A percentile compares a stretch with the other conserved stretches of the same genome.
These are phyloP conservation scores for Pseudomugil gertrudae DNA, from an alignment of 2,797 vertebrate species.

Conservation along the genomic window DNA sequence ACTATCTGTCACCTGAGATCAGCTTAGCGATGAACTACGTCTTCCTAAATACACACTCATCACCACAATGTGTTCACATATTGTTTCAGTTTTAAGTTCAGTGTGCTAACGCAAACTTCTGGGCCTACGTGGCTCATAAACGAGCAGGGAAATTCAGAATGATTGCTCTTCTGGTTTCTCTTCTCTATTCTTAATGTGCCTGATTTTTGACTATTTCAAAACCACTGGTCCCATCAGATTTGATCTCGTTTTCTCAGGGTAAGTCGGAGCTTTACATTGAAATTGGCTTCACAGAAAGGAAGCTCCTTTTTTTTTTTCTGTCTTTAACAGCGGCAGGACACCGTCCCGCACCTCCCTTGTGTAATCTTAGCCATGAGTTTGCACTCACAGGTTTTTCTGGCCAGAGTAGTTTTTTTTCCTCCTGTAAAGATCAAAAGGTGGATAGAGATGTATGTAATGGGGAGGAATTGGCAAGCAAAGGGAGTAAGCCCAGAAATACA, in stretches of 20 bases:
- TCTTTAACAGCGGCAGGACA: constrained; percentile 2
- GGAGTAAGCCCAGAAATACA: not conserved
- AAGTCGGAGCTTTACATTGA: not conserved
- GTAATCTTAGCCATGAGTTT: constrained; percentile 54
- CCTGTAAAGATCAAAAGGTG: constrained; percentile 60
- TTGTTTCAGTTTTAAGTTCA: constrained; percentile 59
- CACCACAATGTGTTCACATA: not conserved
- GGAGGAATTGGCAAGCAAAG: not conserved
- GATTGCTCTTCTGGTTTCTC: constrained; percentile 45
- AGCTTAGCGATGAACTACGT: not conserved
- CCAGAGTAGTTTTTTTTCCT: constrained; percentile 56
- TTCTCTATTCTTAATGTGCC: constrained; percentile 42
- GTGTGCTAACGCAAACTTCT: not conserved
- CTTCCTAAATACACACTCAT: not conserved
- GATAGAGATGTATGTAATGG: constrained; percentile 8
- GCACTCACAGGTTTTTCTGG: constrained; percentile 72
- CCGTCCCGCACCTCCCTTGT: constrained; percentile 52
- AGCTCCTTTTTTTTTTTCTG: constrained; percentile 11
- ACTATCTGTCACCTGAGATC: not conserved
- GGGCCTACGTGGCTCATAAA: constrained; percentile 5
- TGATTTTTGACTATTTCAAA: constrained; percentile 38
- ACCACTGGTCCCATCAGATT: constrained; percentile 10
- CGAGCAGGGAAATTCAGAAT: not conserved
- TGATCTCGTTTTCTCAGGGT: not conserved
- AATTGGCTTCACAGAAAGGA: constrained; percentile 6